Base-by-base conservation (phyloP, 2,113 vertebrate species). In the Copsychus sechellarum region DNA sequence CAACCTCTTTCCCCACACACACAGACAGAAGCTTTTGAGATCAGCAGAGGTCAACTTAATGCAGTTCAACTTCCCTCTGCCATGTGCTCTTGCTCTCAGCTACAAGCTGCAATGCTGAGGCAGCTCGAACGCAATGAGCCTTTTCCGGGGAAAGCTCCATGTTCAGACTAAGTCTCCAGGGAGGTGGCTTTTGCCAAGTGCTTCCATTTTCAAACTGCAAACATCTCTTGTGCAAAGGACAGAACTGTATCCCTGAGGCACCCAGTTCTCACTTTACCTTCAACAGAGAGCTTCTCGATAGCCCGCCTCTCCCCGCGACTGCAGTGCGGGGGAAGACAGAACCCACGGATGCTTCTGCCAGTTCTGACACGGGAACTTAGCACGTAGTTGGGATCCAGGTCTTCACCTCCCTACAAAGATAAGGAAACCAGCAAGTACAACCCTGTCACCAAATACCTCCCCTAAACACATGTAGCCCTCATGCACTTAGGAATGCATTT, bases 321-420 rank as follows among this genome's bases (percentile, higher is more conserved):
- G 96, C 99, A 99, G 96, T 99, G 99, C 1, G 99, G 99, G 2
- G 99, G 99, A 31, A 99, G 98, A 21, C 99, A 99, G 97, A 99
- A 99, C 11, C 99, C 99, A 21, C 99, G 98, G 95, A 99, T 90
- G 97, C 99, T 99, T 92, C 99, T 98, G 33, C 99, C 99, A 4
- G 99, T 99, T 93, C 99, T 98, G 72, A 99, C 99, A n/a, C 99
- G 98, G 91, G 99, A 99, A 95, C 99, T 99, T 50, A 99, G 97
- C 90, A 99, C 99, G 0, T 99, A 99, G 90, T 99, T 98, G 58
- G 99, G 97, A 94, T 99, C 99, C 86, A 99, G 98, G 88, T 99
- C 99, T 58, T 99, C 99, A 6, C 99, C 99, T 38, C 99, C 99
- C 99, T 99, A 29, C 42, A 78, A 85, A 86, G 33, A 77, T 61